phyloP scores from a whole-genome alignment of 2,888 invertebrate species.

The Fragum sueziense region DNA sequence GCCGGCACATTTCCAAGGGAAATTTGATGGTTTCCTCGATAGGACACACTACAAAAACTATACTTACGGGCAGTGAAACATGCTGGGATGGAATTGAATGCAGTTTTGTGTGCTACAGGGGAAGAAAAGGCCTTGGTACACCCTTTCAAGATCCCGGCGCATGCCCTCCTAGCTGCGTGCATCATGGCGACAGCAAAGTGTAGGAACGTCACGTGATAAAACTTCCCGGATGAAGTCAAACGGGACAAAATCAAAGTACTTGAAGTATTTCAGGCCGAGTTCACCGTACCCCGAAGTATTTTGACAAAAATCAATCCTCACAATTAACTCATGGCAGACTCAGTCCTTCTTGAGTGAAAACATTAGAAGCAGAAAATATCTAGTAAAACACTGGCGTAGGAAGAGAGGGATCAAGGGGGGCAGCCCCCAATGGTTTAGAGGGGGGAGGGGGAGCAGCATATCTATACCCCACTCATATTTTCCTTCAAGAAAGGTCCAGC shows the following conservation, averaged over 20 bases:
- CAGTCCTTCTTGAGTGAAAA: neutral
- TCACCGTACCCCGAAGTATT: no score
- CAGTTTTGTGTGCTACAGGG: conserved; percentile 83
- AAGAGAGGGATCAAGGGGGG: neutral
- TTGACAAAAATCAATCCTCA: neutral
- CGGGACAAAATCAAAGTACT: conserved; percentile 3
- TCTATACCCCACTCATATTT: no score
- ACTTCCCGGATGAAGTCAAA: conserved; percentile 45
- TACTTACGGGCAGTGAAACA: conserved; percentile 84
- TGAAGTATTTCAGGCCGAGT: no score
- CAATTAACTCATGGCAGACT: neutral
- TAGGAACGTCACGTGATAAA: conserved; percentile 63
- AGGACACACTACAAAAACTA: conserved; percentile 1
- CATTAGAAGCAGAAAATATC: neutral
- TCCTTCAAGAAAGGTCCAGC: no score
- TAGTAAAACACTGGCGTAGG: neutral
- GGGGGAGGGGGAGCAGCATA: no score
- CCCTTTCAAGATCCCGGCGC: conserved; percentile 85
- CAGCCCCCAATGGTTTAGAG: no score
- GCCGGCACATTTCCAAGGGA: neutral
- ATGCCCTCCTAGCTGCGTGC: conserved; percentile 85
- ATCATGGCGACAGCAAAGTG: conserved; percentile 84
- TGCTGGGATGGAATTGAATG: conserved; percentile 83
- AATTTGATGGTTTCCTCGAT: neutral
- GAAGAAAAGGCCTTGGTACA: conserved; percentile 84